phyloP scores from a whole-genome alignment of 92 coral and sea anemone genomes.

The Epizoanthus rinbou region DNA sequence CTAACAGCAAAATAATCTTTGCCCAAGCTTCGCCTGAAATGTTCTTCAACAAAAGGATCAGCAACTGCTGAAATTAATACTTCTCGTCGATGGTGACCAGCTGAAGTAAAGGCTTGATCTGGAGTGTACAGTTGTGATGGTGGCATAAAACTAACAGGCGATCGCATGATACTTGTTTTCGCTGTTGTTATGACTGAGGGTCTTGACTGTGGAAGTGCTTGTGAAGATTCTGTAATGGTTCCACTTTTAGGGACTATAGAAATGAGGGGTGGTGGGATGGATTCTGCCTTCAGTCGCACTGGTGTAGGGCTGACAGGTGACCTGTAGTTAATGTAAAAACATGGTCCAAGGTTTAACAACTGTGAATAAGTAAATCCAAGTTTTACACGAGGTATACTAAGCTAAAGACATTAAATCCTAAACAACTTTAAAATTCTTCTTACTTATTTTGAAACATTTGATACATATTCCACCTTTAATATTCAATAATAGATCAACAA shows the following conservation, averaged over 20 bases:
- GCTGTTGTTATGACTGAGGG: constrained; percentile 99
- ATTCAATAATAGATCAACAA: too few relatives aligned
- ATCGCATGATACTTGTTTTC: constrained; percentile 70
- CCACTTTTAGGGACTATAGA: constrained; percentile 83
- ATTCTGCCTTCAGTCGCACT: constrained; percentile 67
- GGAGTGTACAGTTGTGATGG: constrained; percentile 63
- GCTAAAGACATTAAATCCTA: too few relatives aligned
- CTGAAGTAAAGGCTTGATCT: constrained; percentile 51
- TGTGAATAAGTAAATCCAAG: neutral
- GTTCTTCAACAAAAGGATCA: constrained; percentile 99
- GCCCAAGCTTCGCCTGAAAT: constrained; percentile 95
- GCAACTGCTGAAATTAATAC: constrained; percentile 75
- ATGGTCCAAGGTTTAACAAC: neutral
- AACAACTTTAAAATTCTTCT: too few relatives aligned
- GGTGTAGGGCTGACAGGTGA: constrained; percentile 90
- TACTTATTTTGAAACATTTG: too few relatives aligned
- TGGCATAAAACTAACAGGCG: constrained; percentile 81
- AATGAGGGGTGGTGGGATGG: constrained; percentile 92
- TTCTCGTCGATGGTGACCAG: constrained; percentile 78
- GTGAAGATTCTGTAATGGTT: constrained; percentile 58
- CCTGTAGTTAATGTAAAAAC: constrained; percentile 36
- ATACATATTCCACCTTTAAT: too few relatives aligned
- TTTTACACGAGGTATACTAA: too few relatives aligned
- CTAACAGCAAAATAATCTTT: constrained; percentile 89
- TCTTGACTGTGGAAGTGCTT: constrained; percentile 73